phyloP scores from a whole-genome alignment of 2,888 invertebrate genomes.

The Diarsia dahlii region DNA sequence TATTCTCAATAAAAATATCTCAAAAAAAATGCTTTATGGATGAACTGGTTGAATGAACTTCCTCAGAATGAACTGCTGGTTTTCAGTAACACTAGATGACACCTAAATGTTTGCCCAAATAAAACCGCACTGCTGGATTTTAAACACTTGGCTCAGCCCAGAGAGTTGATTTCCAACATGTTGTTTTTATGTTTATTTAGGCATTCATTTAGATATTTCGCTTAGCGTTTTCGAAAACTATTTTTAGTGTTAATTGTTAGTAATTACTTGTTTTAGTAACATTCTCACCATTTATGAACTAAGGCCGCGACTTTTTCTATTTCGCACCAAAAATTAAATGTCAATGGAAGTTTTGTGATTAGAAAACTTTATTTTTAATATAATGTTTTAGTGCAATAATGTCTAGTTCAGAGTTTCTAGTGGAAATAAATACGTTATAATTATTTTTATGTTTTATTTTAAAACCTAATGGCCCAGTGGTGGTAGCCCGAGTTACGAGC shows the following conservation, averaged over 20 bases:
- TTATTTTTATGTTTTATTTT: slow-evolving; percentile 60
- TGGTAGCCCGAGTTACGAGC: no score
- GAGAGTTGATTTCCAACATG: not conserved
- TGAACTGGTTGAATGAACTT: slow-evolving; percentile 39
- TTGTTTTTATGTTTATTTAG: not conserved
- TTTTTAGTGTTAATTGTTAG: slow-evolving; percentile 31
- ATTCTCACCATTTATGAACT: slow-evolving; percentile 41
- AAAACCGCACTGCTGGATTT: not conserved
- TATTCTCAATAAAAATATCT: slow-evolving; percentile 26
- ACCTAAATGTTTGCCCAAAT: not conserved
- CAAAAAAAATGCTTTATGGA: slow-evolving; percentile 45
- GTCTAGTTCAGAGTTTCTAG: slow-evolving; percentile 80
- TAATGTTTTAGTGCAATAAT: slow-evolving; percentile 80
- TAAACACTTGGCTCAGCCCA: not conserved
- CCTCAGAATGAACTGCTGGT: slow-evolving; percentile 23
- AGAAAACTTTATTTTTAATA: slow-evolving; percentile 70
- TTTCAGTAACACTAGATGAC: not conserved
- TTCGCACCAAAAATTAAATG: slow-evolving; percentile 76
- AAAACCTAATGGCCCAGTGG: not conserved
- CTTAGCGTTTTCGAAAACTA: not conserved
- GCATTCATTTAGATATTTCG: not conserved
- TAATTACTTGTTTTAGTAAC: slow-evolving; percentile 42
- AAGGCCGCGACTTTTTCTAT: slow-evolving; percentile 61
- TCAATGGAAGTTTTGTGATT: slow-evolving; percentile 68
- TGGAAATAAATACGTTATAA: slow-evolving; percentile 78